phyloP scores from a whole-genome alignment of 2,113 vertebrate species.

The Notarius lentiginosus region DNA sequence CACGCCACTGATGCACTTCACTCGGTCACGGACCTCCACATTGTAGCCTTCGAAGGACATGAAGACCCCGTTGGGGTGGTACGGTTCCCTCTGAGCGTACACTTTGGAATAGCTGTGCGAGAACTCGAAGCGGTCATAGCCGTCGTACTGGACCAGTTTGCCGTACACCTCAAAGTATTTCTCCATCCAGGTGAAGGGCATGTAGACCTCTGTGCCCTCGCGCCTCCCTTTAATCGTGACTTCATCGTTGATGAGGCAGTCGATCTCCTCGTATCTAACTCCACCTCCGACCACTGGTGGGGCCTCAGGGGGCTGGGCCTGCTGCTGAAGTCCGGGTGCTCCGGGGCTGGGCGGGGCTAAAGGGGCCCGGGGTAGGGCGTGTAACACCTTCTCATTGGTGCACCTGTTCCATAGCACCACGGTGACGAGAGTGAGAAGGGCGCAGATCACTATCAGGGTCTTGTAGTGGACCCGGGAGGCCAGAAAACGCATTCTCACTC shows the following conservation, averaged over 20 bases:
- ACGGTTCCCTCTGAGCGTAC: conserved; percentile 88
- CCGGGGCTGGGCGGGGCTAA: conserved; percentile 66
- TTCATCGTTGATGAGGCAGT: conserved; percentile 97
- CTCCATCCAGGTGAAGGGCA: conserved; percentile 94
- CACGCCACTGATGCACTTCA: conserved; percentile 96
- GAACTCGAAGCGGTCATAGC: conserved; percentile 93
- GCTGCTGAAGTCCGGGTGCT: conserved; percentile 74
- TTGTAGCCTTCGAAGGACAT: conserved; percentile 99
- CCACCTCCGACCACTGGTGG: conserved; percentile 79
- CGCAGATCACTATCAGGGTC: conserved; percentile 91
- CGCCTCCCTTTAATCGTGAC: conserved; percentile 83
- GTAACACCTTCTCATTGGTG: conserved; percentile 76
- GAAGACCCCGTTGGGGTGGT: conserved; percentile 93
- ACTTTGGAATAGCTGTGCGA: conserved; percentile 98
- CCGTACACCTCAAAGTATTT: conserved; percentile 98
- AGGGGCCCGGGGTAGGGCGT: conserved; percentile 64
- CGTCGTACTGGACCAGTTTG: conserved; percentile 86
- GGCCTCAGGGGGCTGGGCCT: conserved; percentile 80
- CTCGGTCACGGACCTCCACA: conserved; percentile 93
- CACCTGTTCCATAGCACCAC: conserved; percentile 94
- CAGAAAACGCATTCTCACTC: conserved; percentile 95
- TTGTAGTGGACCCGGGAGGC: conserved; percentile 95
- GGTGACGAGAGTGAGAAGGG: conserved; percentile 88
- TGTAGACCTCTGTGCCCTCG: conserved; percentile 87
- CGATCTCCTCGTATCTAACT: conserved; percentile 89